Evolutionary conservation across 2,113 vertebrate species (phyloP), one percentile per base, ranked within the genome.

Genomic region (Oreochromis spilurus): DNA sequence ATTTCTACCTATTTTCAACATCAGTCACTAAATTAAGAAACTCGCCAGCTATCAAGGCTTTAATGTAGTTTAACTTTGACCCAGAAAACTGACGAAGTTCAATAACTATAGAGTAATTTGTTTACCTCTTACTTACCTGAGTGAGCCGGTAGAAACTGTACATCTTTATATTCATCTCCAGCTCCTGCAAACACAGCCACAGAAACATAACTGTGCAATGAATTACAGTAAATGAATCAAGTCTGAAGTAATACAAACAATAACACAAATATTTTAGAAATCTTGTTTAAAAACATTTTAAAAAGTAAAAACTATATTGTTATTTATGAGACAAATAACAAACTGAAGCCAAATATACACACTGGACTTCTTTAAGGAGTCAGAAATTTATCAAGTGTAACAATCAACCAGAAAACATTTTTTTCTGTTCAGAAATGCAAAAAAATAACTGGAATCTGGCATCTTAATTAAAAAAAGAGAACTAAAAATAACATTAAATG

Each of bases 161-260:
- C 9, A 97, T 95, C 26, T 96, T 86, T 6, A 81, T 82, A 83
- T 96, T 97, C 84, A 95, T 90, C 77, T 96, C 96, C 90, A 99
- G 90, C 89, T 99, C 98, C 98, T 99, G 83, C 5, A 91, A 53
- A 91, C 19, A 90, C 29, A 89, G 16, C 82, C 9, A 79, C 31
- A 9, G 10, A 34, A 19, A 34, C 72, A 34, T 52, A 34, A 52
- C 10, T 77, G 45, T 77, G 1, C 9, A 24, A 26, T 45, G 38
- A 24, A 72, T 45, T 24, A 72, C 67, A 72, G 67, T 45, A 45
- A 48, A 72, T 48, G 2, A 75, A 75, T 75, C 70, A 75, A 70
- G 65, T 43, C 65, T 70, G 62, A 70, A 43, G 2, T 70, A 14
- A 70, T 14, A 70, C 36, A 67, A 40, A 70, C 62, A 67, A 40